Base-by-base conservation (phyloP, 2,888 invertebrate genomes). In the Dromius quadrimaculatus region DNA sequence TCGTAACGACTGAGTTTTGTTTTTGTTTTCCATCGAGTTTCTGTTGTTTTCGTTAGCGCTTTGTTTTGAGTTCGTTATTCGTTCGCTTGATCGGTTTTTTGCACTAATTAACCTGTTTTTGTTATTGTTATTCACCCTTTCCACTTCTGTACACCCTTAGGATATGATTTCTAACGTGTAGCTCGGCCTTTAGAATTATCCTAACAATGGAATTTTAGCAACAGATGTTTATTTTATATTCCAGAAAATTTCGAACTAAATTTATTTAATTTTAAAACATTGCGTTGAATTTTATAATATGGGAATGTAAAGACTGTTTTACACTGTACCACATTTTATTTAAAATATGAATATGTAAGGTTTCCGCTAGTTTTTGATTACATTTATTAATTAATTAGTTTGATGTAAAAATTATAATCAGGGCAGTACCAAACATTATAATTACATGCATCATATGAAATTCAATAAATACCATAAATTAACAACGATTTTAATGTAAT, bases 31-130 rank as follows among this genome's bases (percentile, higher is more conserved):
- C 28, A 15, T 2, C 13, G 66, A 66, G 41, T 54, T 54, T 36
- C 54, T 41, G 50, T 66, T 66, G 66, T 50, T 54, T 66, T 66
- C 66, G 66, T 38, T 66, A 15, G 47, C 65, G 50, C 38, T 50
- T 66, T 50, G 54, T 38, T 57, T 50, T 65, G 50, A 34, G 50
- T 50, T 65, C 50, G 65, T 50, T 65, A 65, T 54, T 66, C 45
- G 63, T 63, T 43, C 63, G 63, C 63, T 66, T 66, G 66, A 66
- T 66, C 54, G 38, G 50, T 19, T 54, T 66, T 63, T 66, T 57
- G 50, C 66, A 38, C 66, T 66, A 66, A 66, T 66, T 54, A 66
- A 66, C 66, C 50, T 54, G 66, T 66, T 66, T 54, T 66, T 66
- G 36, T 66, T 50, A 66, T 66, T 66, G 66, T 54, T 65, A 64